Conservation (phyloP, 1,140 invertebrate genomes). For the Diachasma alloeum region DNA sequence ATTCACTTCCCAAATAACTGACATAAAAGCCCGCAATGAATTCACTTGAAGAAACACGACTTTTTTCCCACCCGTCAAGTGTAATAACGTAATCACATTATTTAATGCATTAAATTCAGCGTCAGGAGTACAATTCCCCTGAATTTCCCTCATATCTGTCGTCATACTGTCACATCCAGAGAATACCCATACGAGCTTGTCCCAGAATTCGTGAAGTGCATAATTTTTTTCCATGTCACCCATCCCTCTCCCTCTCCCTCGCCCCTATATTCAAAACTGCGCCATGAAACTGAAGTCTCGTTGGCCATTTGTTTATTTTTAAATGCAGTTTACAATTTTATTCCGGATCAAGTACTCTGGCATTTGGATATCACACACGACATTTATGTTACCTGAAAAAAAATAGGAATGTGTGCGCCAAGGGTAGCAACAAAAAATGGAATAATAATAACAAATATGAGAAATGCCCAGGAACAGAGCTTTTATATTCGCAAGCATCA, state of each 20-base stretch:
- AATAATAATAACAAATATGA: slow-evolving; percentile 4
- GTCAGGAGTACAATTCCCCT: not conserved
- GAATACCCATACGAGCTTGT: not conserved
- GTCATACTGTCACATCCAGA: not conserved
- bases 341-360: slow-evolving; percentile 4
- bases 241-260: not conserved
- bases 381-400: not conserved
- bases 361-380: slow-evolving; percentile 4
- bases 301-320: not conserved
- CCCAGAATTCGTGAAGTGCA: not conserved
- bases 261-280: not conserved
- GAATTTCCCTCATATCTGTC: not conserved
- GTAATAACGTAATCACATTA: not conserved
- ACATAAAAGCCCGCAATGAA: no score
- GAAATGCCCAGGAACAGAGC: not conserved
- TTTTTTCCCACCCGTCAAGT: not conserved
- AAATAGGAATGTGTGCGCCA: not conserved
- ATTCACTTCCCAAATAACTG: no score
- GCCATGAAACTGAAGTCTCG: slow-evolving; percentile 7
- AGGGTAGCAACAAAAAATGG: not conserved
- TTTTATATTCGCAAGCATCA: slow-evolving; percentile 1
- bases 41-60: not conserved
- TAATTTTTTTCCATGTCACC: slow-evolving; percentile 4
- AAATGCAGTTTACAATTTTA: slow-evolving; percentile 5
- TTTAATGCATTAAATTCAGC: not conserved